A percentile compares a stretch with the other conserved stretches of the same genome.
Conservation (phyloP, 2,888 invertebrate genomes). For the Athripsodes cinereus region DNA sequence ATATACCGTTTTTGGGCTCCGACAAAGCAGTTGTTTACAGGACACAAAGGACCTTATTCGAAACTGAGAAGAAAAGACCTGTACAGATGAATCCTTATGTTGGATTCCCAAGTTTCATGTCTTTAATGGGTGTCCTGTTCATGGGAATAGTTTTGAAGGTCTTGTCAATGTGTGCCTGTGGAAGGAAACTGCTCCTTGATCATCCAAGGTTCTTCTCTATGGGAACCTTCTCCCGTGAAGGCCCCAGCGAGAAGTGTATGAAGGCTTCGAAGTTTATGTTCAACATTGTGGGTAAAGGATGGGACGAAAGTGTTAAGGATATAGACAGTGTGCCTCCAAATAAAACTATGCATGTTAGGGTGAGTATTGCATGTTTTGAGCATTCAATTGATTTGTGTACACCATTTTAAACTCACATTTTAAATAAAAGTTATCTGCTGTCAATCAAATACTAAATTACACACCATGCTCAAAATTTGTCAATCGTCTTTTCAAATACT, state of each 20-base stretch:
- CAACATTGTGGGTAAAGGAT: constrained; percentile 72
- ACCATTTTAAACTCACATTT: too few species aligned
- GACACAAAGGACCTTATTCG: constrained; percentile 70
- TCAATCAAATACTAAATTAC: too few species aligned
- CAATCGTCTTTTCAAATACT: too few species aligned
- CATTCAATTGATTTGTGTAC: too few species aligned
- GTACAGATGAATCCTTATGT: constrained; percentile 73
- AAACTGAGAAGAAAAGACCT: constrained; percentile 63
- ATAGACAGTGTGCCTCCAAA: constrained; percentile 45
- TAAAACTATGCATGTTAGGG: constrained; percentile 59
- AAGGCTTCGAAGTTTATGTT: constrained; percentile 59
- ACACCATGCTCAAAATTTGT: too few species aligned
- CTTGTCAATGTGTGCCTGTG: constrained; percentile 41
- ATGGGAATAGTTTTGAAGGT: constrained; percentile 56
- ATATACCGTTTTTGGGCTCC: constrained; percentile 74
- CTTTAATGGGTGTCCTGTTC: constrained; percentile 46
- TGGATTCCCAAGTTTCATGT: constrained; percentile 38
- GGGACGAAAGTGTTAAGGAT: constrained; percentile 56
- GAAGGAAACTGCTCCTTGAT: constrained; percentile 33
- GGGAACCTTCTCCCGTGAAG: constrained; percentile 62
- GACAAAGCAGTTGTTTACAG: constrained; percentile 79
- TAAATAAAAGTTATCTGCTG: too few species aligned
- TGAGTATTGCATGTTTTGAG: too few species aligned
- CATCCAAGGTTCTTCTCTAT: constrained; percentile 24
- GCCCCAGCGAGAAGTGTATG: constrained; percentile 56